These are phyloP conservation scores for Oncorhynchus kisutch DNA, from an alignment of 2,113 vertebrate genomes.

Conservation along the genomic window DNA sequence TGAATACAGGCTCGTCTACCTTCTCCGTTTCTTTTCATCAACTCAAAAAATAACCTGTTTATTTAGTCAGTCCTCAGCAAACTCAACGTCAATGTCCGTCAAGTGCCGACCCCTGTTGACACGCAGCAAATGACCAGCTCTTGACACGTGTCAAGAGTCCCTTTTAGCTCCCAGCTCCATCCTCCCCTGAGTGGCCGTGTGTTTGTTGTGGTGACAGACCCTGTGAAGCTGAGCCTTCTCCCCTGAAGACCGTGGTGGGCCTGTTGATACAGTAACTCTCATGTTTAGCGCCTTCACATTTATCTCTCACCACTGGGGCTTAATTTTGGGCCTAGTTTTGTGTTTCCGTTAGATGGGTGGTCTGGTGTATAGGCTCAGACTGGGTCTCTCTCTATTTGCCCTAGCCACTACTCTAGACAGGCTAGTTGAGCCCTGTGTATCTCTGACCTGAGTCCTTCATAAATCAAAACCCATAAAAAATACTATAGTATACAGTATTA, in stretches of 20 bases:
- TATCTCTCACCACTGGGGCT: slow-evolving; percentile 31
- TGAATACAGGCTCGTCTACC: too few relatives aligned
- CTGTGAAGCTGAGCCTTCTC: slow-evolving; percentile 28
- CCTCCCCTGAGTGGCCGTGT: slow-evolving; percentile 17
- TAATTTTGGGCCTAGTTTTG: not conserved
- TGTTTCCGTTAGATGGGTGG: slow-evolving; percentile 38
- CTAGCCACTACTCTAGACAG: not conserved
- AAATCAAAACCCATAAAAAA: slow-evolving; percentile 9
- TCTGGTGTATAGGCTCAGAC: slow-evolving; percentile 12
- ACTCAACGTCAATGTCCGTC: not conserved
- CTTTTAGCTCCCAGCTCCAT: slow-evolving; percentile 17
- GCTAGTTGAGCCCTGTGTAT: slow-evolving; percentile 1
- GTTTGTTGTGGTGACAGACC: slow-evolving; percentile 38
- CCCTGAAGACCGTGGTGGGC: slow-evolving; percentile 9
- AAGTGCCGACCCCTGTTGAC: not conserved
- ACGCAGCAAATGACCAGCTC: not conserved
- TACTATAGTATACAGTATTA: too few relatives aligned
- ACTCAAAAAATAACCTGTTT: not conserved
- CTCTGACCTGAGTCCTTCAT: not conserved
- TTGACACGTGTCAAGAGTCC: slow-evolving; percentile 34
- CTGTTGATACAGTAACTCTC: slow-evolving; percentile 37
- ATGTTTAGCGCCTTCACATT: slow-evolving; percentile 29
- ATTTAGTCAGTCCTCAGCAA: not conserved
- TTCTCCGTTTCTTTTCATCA: too few relatives aligned
- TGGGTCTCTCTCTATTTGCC: not conserved